Evolutionary conservation across 2,113 vertebrate genomes (phyloP).

Genomic region (Campylorhamphus procurvoides): DNA sequence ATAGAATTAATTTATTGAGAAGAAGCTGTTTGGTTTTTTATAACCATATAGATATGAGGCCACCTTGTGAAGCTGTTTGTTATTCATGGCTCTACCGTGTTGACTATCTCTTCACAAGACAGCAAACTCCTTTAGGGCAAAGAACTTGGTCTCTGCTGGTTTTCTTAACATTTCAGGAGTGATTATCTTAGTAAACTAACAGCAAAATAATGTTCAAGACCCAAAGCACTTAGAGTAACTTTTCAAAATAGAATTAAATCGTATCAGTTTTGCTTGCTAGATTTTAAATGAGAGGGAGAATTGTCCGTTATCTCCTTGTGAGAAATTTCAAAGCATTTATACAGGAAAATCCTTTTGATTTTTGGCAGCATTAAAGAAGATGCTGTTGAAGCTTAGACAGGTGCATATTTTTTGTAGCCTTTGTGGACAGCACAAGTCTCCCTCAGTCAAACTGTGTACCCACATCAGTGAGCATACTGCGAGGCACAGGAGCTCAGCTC

Average conservation of each 20-base stretch:
- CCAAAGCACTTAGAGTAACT: background rate
- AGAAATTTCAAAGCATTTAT: background rate
- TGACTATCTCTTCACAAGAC: background rate
- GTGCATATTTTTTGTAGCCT: background rate
- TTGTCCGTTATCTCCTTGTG: fast-evolving
- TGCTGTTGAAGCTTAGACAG: background rate
- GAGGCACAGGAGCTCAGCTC: background rate
- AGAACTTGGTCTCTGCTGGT: background rate
- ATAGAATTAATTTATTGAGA: constrained; percentile 21
- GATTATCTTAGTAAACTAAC: background rate
- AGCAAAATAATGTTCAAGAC: background rate
- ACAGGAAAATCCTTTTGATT: background rate
- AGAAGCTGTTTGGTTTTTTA: background rate
- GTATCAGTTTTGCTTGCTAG: background rate
- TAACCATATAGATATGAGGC: background rate
- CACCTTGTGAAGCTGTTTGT: background rate
- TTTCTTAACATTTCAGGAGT: background rate
- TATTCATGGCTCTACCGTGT: background rate
- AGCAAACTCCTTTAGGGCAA: constrained; percentile 1
- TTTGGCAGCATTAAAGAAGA: background rate
- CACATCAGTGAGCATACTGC: too few relatives aligned
- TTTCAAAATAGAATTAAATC: background rate
- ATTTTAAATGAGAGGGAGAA: background rate
- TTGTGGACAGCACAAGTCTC: background rate
- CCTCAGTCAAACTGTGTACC: background rate